Base-by-base conservation (phyloP, 1,140 invertebrate species). In the Aphis gossypii region DNA sequence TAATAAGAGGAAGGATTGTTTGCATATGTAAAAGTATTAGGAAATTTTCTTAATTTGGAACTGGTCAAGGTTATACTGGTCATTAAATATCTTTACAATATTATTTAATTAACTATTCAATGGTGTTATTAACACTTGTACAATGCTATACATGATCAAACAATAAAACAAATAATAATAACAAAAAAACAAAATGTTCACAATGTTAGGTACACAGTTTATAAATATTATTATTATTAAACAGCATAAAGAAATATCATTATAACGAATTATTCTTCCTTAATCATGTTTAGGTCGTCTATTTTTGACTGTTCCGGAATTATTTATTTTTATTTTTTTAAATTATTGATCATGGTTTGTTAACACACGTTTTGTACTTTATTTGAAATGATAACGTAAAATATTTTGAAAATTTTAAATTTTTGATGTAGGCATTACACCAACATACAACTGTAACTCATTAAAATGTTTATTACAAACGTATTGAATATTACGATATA, bases 81-180 rank as follows among this genome's bases (percentile, higher is more conserved):
- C 30, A n/a, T 76, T n/a, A 76, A 76, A 76, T 18, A 76, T 35
- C 60, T 76, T 76, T 76, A 76, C 60, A 76, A 76, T 51, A 51
- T 76, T 76, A 76, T 76, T 76, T 76, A 76, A 76, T 76, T 76
- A 76, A 76, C 60, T n/a, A 76, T 20, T 76, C 60, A 76, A 76
- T 76, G 60, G n/a, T 76, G 30, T 76, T 76, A 76, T 76, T 76
- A 76, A 76, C 30, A 76, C 60, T 18, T 76, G 14, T 76, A n/a
- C 60, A 76, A n/a, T 76, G 60, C 30, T 76, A n/a, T 76, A n/a
- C 30, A 76, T n/a, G n/a, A 76, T 76, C 60, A 35, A 76, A 76
- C 30, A 76, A 76, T 76, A 76, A 76, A n/a, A 14, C 14, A 76
- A 76, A 68, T 68, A 76, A 76, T 76, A 76, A n/a, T 4, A 60